Conservation (phyloP, 1,140 invertebrate genomes). For the Ips typographus region DNA sequence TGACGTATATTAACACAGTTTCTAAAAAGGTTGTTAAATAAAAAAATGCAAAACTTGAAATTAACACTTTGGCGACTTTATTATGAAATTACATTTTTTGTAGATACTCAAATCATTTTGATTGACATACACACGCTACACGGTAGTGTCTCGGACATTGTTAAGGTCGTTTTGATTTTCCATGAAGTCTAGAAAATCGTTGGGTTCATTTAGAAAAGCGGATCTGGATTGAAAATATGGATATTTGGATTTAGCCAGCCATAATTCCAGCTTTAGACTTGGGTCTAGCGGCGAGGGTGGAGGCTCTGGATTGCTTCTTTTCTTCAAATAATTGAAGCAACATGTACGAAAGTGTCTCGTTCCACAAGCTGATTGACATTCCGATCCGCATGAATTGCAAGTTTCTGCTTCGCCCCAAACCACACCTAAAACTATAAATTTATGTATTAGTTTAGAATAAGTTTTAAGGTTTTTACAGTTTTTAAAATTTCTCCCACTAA, state of each 20-base stretch:
- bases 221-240: constrained; percentile 36
- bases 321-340: constrained; percentile 63
- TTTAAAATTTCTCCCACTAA: too few relatives aligned
- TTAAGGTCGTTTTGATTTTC: too few relatives aligned
- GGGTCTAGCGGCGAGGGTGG: constrained; percentile 43
- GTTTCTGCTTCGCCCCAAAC: constrained; percentile 51
- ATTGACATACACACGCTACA: too few relatives aligned
- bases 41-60: too few relatives aligned
- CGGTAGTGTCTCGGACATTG: too few relatives aligned
- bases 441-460: background rate
- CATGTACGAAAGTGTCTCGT: constrained; percentile 61
- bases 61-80: too few relatives aligned
- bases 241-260: constrained; percentile 47
- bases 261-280: constrained; percentile 47
- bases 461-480: too few relatives aligned
- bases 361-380: constrained; percentile 60
- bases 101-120: too few relatives aligned
- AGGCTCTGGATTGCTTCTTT: constrained; percentile 44
- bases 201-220: background rate
- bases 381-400: constrained; percentile 61
- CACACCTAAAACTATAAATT: constrained; percentile 35
- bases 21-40: too few relatives aligned
- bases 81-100: too few relatives aligned
- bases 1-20: too few relatives aligned
- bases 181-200: background rate